A percentile compares a stretch with the other conserved stretches of the same genome.
Evolutionary conservation across 2,113 vertebrate genomes (phyloP).

Genomic region (Ahaetulla prasina): DNA sequence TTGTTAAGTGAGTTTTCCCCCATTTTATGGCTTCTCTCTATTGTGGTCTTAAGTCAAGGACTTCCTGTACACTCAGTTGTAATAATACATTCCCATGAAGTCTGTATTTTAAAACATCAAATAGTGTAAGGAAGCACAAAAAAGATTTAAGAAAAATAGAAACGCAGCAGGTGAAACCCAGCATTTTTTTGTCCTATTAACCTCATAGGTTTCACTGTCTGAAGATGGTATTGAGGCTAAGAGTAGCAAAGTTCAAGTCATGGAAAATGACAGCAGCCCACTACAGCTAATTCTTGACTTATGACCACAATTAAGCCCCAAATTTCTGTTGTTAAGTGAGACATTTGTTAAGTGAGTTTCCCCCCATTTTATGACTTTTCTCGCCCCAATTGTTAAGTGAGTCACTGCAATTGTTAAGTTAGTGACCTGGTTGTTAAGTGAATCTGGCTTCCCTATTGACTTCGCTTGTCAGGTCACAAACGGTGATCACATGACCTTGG

Average conservation of each 20-base stretch:
- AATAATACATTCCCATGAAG: background rate
- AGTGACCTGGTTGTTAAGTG: background rate
- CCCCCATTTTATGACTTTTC: background rate
- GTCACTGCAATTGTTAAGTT: background rate
- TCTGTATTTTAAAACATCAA: background rate
- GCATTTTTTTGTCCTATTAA: background rate
- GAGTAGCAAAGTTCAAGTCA: background rate
- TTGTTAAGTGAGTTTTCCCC: background rate
- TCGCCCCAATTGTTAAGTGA: background rate
- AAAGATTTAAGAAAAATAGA: background rate
- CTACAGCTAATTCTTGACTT: too few species aligned
- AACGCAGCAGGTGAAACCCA: background rate
- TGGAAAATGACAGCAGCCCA: background rate
- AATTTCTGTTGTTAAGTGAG: too few species aligned
- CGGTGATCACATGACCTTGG: background rate
- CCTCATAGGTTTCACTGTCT: background rate
- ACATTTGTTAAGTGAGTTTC: background rate
- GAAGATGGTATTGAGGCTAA: background rate
- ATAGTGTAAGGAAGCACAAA: background rate
- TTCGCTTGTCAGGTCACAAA: background rate
- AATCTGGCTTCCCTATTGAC: background rate
- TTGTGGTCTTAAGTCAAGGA: too few species aligned
- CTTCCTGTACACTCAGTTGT: background rate
- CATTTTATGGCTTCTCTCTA: background rate
- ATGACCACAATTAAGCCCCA: too few species aligned